Conservation (phyloP, 1,140 invertebrate species). For the Apis dorsata region DNA sequence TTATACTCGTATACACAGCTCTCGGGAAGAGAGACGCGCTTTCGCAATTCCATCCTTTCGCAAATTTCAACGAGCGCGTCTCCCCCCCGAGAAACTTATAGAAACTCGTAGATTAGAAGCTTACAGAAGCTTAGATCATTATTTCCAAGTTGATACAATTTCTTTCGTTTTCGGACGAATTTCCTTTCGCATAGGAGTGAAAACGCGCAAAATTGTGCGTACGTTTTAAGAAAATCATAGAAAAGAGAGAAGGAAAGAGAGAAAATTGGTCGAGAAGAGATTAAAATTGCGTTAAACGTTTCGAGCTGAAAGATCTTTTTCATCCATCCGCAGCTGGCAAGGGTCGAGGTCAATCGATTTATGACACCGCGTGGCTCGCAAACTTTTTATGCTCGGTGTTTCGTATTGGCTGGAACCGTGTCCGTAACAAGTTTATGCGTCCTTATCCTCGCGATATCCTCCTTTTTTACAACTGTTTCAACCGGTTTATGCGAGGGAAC, state of each 20-base stretch:
- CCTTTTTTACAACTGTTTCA: slow-evolving; percentile 24
- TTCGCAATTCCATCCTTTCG: not conserved
- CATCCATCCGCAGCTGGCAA: not conserved
- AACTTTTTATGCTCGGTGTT: slow-evolving; percentile 12
- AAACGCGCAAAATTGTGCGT: not conserved
- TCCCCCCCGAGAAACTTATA: not conserved
- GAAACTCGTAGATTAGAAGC: no score
- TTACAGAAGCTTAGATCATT: not conserved
- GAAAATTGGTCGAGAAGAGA: not conserved
- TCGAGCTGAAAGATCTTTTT: not conserved
- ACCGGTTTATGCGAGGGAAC: not conserved
- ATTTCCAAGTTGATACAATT: not conserved
- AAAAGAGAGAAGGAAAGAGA: no score
- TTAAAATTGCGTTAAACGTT: slow-evolving; percentile 9
- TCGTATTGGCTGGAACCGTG: not conserved
- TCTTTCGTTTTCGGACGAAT: not conserved
- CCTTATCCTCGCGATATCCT: not conserved
- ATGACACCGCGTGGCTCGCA: not conserved
- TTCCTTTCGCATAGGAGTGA: not conserved
- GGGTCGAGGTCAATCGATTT: slow-evolving; percentile 44
- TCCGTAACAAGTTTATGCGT: slow-evolving; percentile 9
- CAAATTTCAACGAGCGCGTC: not conserved
- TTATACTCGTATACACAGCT: not conserved
- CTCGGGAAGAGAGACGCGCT: no score
- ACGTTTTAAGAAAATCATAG: no score